Conservation (phyloP, 2,888 invertebrate genomes). For the Cepaea hortensis region DNA sequence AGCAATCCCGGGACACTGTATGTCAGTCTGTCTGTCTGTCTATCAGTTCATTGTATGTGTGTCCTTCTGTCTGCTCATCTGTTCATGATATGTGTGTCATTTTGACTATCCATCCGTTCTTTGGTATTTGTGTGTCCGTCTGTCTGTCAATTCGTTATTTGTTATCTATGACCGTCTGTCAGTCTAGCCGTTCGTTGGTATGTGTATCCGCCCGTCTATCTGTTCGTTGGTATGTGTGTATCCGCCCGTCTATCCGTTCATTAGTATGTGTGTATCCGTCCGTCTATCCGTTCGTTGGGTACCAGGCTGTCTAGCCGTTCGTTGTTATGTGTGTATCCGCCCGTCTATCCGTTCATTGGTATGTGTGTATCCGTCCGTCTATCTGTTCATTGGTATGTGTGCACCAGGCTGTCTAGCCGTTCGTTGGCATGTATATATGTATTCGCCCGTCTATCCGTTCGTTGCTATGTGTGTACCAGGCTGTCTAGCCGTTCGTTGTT, state of each 20-base stretch:
- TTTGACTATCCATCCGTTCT: background rate
- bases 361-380: background rate
- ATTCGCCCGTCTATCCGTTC: background rate
- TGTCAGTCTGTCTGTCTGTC: slow-evolving; percentile 2
- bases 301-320: background rate
- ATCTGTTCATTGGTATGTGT: background rate
- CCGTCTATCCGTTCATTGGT: background rate
- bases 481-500: background rate
- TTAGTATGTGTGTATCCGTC: too few species aligned
- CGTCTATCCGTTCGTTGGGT: background rate
- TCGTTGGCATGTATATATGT: background rate
- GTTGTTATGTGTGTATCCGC: background rate
- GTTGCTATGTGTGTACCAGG: background rate
- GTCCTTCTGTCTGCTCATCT: background rate
- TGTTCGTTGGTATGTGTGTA: background rate
- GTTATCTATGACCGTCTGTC: too few species aligned
- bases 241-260: background rate
- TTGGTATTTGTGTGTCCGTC: background rate
- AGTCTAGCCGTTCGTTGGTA: background rate
- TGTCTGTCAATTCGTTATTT: background rate
- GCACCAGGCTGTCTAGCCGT: background rate
- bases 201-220: background rate
- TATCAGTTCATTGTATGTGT: background rate
- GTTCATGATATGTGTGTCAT: background rate
- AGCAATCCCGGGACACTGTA: too few species aligned